Base-by-base conservation (phyloP, 2,113 vertebrate species). In the Etheostoma spectabile region DNA sequence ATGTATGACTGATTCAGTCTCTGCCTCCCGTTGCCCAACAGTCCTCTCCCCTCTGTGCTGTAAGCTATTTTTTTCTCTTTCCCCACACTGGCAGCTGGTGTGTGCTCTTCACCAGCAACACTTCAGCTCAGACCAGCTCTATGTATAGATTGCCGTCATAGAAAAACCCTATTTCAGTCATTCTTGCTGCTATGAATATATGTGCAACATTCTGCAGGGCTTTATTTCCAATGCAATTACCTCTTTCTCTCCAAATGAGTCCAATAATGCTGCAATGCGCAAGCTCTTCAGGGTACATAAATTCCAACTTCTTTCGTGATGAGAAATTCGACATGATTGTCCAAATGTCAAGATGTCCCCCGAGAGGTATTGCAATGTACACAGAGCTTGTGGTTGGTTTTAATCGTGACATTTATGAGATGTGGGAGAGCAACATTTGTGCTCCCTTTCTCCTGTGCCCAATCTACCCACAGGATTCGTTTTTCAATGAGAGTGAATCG, bases 361-460 rank as follows among this genome's bases (percentile, higher is more conserved):
- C 66, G 77, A 85, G 91, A 91, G 76, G 82, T 73, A 82, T 82
- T 82, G 86, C 81, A 91, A 93, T 85, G 79, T 84, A 89, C 89
- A 90, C 83, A 82, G 69, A 79, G 88, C 82, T 86, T 61, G 80
- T 83, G 86, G 87, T 91, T 90, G 74, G 76, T 87, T 92, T 90
- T 94, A 93, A 92, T 93, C 92, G 89, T 93, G 92, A 91, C 91
- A 93, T 93, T 93, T 93, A 92, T 92, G 90, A 92, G 85, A 91
- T 81, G 84, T 90, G 84, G 76, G 82, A 90, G 72, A 82, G 86
- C 80, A 86, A 79, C 83, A 88, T 89, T 90, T 80, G 79, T 79
- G 71, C 82, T 82, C 66, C 61, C 7, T 53, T 83, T 77, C 61
- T 74, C 62, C 61, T 71, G 68, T 78, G 77, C 62, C 46, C 66